Evolutionary conservation across 1,140 invertebrate species (phyloP).

Genomic region (Holcopasites calliopsidis): DNA sequence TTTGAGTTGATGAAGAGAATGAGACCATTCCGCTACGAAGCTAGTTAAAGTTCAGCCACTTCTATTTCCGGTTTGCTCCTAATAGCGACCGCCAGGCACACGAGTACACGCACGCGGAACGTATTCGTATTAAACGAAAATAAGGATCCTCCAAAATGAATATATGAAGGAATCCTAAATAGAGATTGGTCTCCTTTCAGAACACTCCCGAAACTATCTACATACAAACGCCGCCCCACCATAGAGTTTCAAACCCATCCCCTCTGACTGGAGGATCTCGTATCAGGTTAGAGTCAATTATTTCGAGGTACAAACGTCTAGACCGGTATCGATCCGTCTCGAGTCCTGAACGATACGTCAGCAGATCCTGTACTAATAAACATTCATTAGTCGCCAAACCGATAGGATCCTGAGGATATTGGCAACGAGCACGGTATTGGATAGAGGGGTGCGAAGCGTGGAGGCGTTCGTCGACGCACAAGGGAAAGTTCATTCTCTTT

Average conservation of each 20-base stretch:
- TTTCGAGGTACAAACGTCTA: constrained; percentile 60
- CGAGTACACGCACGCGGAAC: neutral
- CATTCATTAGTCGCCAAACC: constrained; percentile 59
- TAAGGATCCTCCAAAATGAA: no score
- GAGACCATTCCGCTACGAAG: constrained; percentile 60
- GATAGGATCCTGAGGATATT: constrained; percentile 58
- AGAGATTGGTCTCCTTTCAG: neutral
- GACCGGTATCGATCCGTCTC: constrained; percentile 58
- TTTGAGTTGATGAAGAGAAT: constrained; percentile 73
- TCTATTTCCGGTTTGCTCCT: constrained; percentile 69
- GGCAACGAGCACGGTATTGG: constrained; percentile 32
- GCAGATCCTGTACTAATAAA: constrained; percentile 58
- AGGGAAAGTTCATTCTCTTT: constrained; percentile 39
- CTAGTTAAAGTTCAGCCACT: constrained; percentile 71
- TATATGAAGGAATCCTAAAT: neutral
- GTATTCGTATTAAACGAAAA: no score
- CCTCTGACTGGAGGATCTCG: neutral
- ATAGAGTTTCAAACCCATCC: neutral
- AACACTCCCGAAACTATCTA: neutral
- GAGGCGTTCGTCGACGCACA: constrained; percentile 43
- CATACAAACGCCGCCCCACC: neutral
- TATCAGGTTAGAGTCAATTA: constrained; percentile 52
- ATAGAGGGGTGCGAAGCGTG: constrained; percentile 16
- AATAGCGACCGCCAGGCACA: constrained; percentile 53
- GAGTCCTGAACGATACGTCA: constrained; percentile 54